A percentile compares a stretch with the other conserved stretches of the same genome.
Evolutionary conservation across 2,113 vertebrate species (phyloP).

Genomic region (Xiphophorus couchianus): DNA sequence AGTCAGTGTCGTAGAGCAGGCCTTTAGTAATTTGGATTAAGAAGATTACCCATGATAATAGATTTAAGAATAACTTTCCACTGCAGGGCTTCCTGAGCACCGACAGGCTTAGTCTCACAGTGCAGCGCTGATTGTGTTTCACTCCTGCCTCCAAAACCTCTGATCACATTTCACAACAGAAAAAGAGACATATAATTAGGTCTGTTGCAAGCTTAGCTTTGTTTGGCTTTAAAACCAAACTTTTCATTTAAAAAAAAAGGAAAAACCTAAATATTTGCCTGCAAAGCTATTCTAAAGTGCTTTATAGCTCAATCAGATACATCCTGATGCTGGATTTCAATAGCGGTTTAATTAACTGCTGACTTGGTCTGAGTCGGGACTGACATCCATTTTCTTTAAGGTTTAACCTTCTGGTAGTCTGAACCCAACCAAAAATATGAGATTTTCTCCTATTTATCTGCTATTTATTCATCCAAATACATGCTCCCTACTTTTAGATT

Average conservation of each 20-base stretch:
- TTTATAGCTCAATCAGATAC: no score
- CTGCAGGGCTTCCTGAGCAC: conserved; percentile 51
- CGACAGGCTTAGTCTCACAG: conserved; percentile 33
- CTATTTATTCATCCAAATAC: not conserved
- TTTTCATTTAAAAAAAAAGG: no score
- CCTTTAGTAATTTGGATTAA: conserved; percentile 73
- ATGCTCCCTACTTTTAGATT: not conserved
- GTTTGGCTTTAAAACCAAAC: not conserved
- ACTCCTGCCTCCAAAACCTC: not conserved
- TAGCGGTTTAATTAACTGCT: no score
- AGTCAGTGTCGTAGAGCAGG: conserved; percentile 51
- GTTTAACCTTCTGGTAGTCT: not conserved
- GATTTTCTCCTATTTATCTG: not conserved
- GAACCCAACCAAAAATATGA: not conserved
- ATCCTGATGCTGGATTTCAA: no score
- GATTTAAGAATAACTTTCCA: conserved; percentile 74
- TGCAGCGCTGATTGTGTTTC: conserved; percentile 41
- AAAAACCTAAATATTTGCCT: no score
- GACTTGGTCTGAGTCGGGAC: no score
- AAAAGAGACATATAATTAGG: not conserved
- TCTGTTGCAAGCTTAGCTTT: conserved; percentile 4
- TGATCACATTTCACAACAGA: conserved; percentile 15
- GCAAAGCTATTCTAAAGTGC: no score
- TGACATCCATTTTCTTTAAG: not conserved
- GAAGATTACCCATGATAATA: conserved; percentile 76